Evolutionary conservation across 2,797 vertebrate genomes (phyloP), one percentile per base, ranked within the genome.

Genomic region (Fistularia tabacaria): DNA sequence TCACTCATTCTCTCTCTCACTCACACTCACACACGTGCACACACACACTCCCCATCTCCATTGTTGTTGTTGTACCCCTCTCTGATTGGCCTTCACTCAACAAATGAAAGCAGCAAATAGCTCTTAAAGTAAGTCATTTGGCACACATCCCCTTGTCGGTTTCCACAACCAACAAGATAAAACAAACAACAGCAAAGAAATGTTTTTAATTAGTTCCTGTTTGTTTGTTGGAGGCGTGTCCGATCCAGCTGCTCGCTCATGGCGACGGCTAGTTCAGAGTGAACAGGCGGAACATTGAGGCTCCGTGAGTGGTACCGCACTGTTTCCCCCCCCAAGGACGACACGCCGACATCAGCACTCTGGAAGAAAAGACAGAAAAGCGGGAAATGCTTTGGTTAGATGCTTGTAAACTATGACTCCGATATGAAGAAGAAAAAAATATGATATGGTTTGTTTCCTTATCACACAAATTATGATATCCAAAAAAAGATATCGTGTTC

Each of bases 261-360:
- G 13, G 49, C 36, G 50, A 82, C 79, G 72, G 83, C 9, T 36
- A 59, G 60, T 71, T 52, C 59, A 25, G 43, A 8, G 68, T 55
- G 68, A 80, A 48, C 39, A 56, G 76, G 75, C 54, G 44, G 69
- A 47, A 62, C 51, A 49, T 40, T 15, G 55, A 69, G 72, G 71
- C 52, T 51, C 25, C 5, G 25, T 25, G 25, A 25, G 69, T 49
- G 50, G 71, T 74, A 71, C 70, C 73, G 68, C 72, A 73, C 74
- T 71, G 66, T 64, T 82, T 80, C 79, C 69, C 53, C 53, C 46
- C 40, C 44, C 66, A 71, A 74, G 60, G 75, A 72, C 46, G 57
- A 54, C 46, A 41, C 60, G 43, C 59, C 58, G 68, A 72, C 77
- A 85, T 92, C 87, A 92, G 80, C 90, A 91, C 80, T 92, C 90